Conservation (phyloP, 2,888 invertebrate genomes). For the Pseudoips prasinana region DNA sequence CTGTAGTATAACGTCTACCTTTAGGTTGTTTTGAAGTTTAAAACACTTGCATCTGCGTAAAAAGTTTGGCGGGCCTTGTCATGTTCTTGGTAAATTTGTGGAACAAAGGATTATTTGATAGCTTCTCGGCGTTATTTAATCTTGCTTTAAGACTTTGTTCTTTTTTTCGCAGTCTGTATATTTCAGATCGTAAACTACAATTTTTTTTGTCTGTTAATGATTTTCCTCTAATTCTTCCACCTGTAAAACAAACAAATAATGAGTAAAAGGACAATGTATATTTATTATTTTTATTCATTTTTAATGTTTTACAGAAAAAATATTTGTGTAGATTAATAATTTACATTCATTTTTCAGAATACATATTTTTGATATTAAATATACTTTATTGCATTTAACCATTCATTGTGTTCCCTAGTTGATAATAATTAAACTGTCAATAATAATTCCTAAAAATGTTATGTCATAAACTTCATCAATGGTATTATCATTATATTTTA, state of each 20-base stretch:
- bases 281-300: too few relatives aligned
- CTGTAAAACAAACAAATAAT: slow-evolving; percentile 1
- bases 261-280: too few relatives aligned
- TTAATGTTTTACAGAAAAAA: too few relatives aligned
- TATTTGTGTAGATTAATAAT: too few relatives aligned
- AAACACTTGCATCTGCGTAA: slow-evolving; percentile 4
- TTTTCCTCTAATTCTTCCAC: not conserved
- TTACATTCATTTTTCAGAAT: too few relatives aligned
- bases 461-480: too few relatives aligned
- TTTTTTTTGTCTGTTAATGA: not conserved
- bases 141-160: not conserved
- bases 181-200: not conserved
- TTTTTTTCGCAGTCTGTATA: slow-evolving; percentile 4
- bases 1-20: not conserved
- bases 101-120: not conserved
- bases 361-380: too few relatives aligned
- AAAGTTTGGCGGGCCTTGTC: slow-evolving; percentile 3
- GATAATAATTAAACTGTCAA: too few relatives aligned
- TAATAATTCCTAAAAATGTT: too few relatives aligned
- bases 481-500: too few relatives aligned
- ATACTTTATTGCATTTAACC: too few relatives aligned
- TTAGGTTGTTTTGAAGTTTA: slow-evolving; percentile 3
- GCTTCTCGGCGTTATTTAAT: not conserved
- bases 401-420: too few relatives aligned
- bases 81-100: not conserved